phyloP scores from a whole-genome alignment of 2,888 invertebrate genomes.

The Papilio elwesi region DNA sequence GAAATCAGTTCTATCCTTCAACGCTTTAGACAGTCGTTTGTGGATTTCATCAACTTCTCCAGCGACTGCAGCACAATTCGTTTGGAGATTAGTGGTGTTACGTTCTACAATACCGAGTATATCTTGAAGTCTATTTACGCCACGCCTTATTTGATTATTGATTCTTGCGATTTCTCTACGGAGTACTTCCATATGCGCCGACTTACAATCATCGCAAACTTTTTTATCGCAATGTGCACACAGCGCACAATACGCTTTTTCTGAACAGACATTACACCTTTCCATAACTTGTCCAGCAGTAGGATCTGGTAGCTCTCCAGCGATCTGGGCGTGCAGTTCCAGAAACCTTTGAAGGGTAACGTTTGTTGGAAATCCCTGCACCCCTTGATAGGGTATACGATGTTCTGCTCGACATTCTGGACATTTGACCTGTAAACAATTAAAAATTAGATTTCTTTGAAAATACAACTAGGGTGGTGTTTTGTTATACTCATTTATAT shows the following conservation, averaged over 20 bases:
- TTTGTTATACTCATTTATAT: neutral
- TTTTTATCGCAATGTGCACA: slow-evolving; percentile 99
- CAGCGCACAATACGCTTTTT: slow-evolving; percentile 93
- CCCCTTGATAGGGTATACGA: slow-evolving; percentile 97
- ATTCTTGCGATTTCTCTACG: slow-evolving; percentile 95
- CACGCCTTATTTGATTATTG: slow-evolving; percentile 94
- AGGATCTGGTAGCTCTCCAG: slow-evolving; percentile 95
- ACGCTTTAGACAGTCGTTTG: slow-evolving; percentile 92
- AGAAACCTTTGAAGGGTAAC: slow-evolving; percentile 97
- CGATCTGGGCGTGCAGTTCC: slow-evolving; percentile 96
- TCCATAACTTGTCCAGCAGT: slow-evolving; percentile 97
- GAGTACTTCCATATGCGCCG: slow-evolving; percentile 97
- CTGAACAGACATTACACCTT: slow-evolving; percentile 95
- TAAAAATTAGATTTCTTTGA: neutral
- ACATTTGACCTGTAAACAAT: slow-evolving; percentile 91
- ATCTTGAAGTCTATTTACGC: slow-evolving; percentile 94
- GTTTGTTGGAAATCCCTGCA: slow-evolving; percentile 97
- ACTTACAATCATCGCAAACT: slow-evolving; percentile 98
- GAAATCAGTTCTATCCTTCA: slow-evolving; percentile 95
- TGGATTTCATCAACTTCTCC: slow-evolving; percentile 98
- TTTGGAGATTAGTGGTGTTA: slow-evolving; percentile 93
- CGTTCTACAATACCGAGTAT: slow-evolving; percentile 93
- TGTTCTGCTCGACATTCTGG: slow-evolving; percentile 99
- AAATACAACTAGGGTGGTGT: neutral
- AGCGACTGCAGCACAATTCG: slow-evolving; percentile 94